phyloP scores from a whole-genome alignment of 2,797 vertebrate genomes.

The Platalea minor region DNA sequence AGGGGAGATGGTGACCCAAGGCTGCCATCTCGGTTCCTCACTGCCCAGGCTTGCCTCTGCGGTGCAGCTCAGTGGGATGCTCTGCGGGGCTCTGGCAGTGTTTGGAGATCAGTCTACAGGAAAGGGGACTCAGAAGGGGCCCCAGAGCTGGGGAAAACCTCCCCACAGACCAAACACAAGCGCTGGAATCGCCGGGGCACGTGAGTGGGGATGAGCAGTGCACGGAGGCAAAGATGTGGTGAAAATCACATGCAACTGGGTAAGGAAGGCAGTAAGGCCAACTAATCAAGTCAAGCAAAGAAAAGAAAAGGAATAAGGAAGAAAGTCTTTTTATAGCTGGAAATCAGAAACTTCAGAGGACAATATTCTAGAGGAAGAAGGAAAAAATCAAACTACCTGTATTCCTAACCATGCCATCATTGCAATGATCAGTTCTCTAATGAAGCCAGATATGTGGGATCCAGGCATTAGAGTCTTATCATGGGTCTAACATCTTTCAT shows the following conservation, averaged over 20 bases:
- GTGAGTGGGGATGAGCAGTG: fast-evolving
- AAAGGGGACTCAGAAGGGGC: background rate
- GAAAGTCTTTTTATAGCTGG: background rate
- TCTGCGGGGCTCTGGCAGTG: fast-evolving
- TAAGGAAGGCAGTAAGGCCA: background rate
- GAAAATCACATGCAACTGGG: background rate
- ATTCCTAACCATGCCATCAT: background rate
- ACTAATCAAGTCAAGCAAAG: background rate
- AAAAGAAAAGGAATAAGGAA: background rate
- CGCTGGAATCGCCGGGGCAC: fast-evolving
- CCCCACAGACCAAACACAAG: background rate
- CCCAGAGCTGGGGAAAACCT: background rate
- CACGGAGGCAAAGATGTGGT: background rate
- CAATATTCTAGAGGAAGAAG: background rate
- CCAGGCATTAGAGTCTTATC: background rate
- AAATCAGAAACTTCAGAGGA: background rate
- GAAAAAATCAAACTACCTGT: background rate
- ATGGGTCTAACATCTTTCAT: background rate
- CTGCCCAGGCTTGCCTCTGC: background rate
- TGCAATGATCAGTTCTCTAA: background rate
- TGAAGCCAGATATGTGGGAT: background rate
- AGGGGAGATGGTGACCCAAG: background rate
- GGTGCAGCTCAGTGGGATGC: background rate
- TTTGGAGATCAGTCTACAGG: background rate
- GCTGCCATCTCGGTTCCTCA: background rate